These are phyloP conservation scores for Ormyrus labotus DNA, from an alignment of 2,888 invertebrate species.

Conservation along the genomic window DNA sequence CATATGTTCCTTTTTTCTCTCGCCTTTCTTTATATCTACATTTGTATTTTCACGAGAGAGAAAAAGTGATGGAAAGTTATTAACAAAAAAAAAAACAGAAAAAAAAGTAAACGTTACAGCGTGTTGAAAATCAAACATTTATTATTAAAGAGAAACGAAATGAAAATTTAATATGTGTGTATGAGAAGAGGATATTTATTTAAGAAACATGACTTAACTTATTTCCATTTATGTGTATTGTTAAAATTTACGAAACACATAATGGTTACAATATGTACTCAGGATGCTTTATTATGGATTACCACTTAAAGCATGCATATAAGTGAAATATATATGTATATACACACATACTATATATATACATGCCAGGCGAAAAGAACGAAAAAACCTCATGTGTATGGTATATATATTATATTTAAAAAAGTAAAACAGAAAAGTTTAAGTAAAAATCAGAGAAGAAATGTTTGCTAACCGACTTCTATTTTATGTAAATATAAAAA, in stretches of 20 bases:
- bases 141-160: conserved; percentile 58
- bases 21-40: conserved; percentile 45
- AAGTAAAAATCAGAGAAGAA: conserved; percentile 56
- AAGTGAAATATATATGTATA: conserved; percentile 58
- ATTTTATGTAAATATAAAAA: conserved; percentile 63
- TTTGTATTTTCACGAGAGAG: conserved; percentile 43
- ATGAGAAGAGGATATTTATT: conserved; percentile 53
- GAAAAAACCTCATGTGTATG: conserved; percentile 41
- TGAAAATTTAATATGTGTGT: conserved; percentile 33
- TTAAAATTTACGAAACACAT: conserved; percentile 70
- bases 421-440: conserved; percentile 55
- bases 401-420: conserved; percentile 59
- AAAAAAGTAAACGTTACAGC: conserved; percentile 44
- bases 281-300: conserved; percentile 75
- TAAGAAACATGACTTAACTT: conserved; percentile 60
- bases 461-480: conserved; percentile 57
- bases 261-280: conserved; percentile 76
- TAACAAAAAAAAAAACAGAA: background rate
- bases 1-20: conserved; percentile 56
- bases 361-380: conserved; percentile 37
- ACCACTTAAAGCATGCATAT: conserved; percentile 62
- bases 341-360: conserved; percentile 29
- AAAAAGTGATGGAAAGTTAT: conserved; percentile 34
- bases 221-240: conserved; percentile 68
- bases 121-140: conserved; percentile 67